Percentiles rank a stretch among this genome's conserved stretches.
These are phyloP conservation scores for Pecten maximus DNA, from an alignment of 2,888 invertebrate genomes.

Conservation along the genomic window DNA sequence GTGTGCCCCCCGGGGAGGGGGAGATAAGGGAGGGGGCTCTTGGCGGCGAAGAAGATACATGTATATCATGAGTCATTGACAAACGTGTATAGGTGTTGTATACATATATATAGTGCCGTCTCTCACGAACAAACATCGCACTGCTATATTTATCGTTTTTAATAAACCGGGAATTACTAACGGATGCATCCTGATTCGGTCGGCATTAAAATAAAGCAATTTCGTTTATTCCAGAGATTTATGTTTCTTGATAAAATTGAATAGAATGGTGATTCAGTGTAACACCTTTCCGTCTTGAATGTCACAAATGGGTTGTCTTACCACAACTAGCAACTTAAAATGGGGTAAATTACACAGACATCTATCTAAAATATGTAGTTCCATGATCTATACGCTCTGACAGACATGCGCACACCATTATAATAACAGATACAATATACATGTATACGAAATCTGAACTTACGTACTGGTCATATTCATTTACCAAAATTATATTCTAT, in stretches of 20 bases:
- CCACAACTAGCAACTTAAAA: background rate
- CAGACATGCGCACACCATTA: background rate
- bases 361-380: background rate
- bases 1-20: slow-evolving; percentile 9
- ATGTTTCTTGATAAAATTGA: background rate
- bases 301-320: background rate
- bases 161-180: background rate
- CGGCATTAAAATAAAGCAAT: slow-evolving; percentile 22
- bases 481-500: too few relatives aligned
- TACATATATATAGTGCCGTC: background rate
- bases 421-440: too few relatives aligned
- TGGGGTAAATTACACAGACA: background rate
- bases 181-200: background rate
- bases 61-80: slow-evolving; percentile 13
- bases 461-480: too few relatives aligned
- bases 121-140: background rate
- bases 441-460: too few relatives aligned
- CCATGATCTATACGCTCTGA: background rate
- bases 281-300: background rate
- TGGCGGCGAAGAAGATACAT: background rate
- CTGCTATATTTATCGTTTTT: background rate
- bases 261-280: background rate
- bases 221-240: slow-evolving; percentile 1
- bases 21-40: background rate
- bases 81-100: background rate